These are phyloP conservation scores for Zhengitettix transpicula DNA, from an alignment of 2,888 invertebrate genomes.

Conservation along the genomic window DNA sequence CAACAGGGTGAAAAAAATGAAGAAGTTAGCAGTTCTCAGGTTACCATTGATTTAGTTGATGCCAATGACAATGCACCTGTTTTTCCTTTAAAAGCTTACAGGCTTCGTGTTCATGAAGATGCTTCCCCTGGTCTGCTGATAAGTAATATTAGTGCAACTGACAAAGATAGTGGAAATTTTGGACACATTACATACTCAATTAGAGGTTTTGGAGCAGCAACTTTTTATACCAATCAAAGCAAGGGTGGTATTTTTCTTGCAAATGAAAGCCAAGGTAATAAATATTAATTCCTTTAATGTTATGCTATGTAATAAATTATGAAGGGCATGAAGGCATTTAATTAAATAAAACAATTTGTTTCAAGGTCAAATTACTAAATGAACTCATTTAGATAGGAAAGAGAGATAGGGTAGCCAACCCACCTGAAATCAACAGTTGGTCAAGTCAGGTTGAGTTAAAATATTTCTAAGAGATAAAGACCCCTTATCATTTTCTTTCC, in stretches of 20 bases:
- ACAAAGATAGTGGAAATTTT: slow-evolving; percentile 54
- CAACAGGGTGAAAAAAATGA: not conserved
- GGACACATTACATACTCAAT: slow-evolving; percentile 56
- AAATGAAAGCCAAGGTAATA: slow-evolving; percentile 12
- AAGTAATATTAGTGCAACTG: slow-evolving; percentile 47
- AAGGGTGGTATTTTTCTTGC: slow-evolving; percentile 51
- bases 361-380: too few relatives aligned
- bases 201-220: slow-evolving; percentile 62
- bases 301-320: too few relatives aligned
- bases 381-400: too few relatives aligned
- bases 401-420: too few relatives aligned
- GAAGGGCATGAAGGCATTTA: too few relatives aligned
- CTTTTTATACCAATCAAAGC: slow-evolving; percentile 48
- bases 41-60: slow-evolving; percentile 50
- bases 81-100: slow-evolving; percentile 43
- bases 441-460: too few relatives aligned
- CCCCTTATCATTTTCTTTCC: too few relatives aligned
- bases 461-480: too few relatives aligned
- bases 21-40: slow-evolving; percentile 38
- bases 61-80: slow-evolving; percentile 65
- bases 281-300: too few relatives aligned
- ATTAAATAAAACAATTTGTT: too few relatives aligned
- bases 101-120: slow-evolving; percentile 47
- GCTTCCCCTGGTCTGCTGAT: slow-evolving; percentile 41
- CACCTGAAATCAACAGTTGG: too few relatives aligned